Evolutionary conservation across 2,888 invertebrate species (phyloP).

Genomic region (Melanostoma scalare): DNA sequence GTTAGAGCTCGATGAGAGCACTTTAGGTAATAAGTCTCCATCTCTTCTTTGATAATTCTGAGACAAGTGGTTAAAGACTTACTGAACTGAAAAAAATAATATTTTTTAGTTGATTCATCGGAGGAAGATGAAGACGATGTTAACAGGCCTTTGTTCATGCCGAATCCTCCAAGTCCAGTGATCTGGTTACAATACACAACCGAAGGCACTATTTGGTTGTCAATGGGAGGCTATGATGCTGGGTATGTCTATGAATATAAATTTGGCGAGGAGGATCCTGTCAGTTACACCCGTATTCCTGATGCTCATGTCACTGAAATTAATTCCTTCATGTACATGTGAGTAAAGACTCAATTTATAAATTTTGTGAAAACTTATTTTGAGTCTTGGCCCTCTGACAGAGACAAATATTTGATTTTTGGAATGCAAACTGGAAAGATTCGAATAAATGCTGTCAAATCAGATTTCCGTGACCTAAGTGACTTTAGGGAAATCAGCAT

Average conservation of each 20-base stretch:
- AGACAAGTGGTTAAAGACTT: too few relatives aligned
- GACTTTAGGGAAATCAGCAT: constrained; percentile 88
- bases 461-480: constrained; percentile 83
- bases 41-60: background rate
- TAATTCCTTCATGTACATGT: constrained; percentile 83
- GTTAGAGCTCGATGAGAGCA: constrained; percentile 84
- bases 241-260: constrained; percentile 86
- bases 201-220: constrained; percentile 84
- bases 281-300: constrained; percentile 82
- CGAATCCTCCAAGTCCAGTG: constrained; percentile 84
- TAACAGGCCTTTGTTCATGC: constrained; percentile 83
- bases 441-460: constrained; percentile 83
- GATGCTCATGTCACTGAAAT: constrained; percentile 85
- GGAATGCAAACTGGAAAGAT: constrained; percentile 86
- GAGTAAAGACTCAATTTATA: constrained; percentile 74
- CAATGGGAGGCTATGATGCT: constrained; percentile 86
- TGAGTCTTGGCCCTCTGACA: constrained; percentile 75
- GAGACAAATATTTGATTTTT: constrained; percentile 84
- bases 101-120: constrained; percentile 82
- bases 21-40: constrained; percentile 83
- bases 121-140: constrained; percentile 83
- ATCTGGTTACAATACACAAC: constrained; percentile 84
- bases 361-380: background rate
- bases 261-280: constrained; percentile 82
- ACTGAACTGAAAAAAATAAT: background rate